Percentiles rank a stretch among this genome's conserved stretches.
Evolutionary conservation across 2,797 vertebrate genomes (phyloP).

Genomic region (Chlorospingus flavigularis): DNA sequence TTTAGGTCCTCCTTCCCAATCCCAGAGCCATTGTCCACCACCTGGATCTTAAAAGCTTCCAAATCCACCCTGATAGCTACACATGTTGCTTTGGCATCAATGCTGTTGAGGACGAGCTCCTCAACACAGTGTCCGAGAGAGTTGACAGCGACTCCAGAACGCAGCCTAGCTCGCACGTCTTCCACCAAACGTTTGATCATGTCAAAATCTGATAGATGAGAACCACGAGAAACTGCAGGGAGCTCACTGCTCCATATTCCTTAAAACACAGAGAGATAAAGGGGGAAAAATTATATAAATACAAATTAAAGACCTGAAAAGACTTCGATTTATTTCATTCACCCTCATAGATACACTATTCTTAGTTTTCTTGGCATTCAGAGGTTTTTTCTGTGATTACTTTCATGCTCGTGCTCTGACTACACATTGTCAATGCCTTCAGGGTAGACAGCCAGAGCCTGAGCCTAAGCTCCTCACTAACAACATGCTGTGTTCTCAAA

Average conservation of each 20-base stretch:
- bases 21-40: conserved; percentile 90
- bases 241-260: background rate
- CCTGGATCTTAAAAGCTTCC: conserved; percentile 89
- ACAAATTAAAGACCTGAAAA: background rate
- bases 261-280: background rate
- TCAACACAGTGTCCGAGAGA: conserved; percentile 91
- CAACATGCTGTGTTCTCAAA: background rate
- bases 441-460: background rate
- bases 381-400: background rate
- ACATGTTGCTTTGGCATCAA: conserved; percentile 90
- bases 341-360: background rate
- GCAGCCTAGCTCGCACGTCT: conserved; percentile 85
- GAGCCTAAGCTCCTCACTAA: background rate
- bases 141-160: conserved; percentile 86
- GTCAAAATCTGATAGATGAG: background rate
- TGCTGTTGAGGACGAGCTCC: conserved; percentile 91
- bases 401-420: background rate
- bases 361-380: background rate
- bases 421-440: background rate
- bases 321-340: background rate
- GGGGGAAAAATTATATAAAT: background rate
- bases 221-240: background rate
- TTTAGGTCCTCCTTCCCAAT: conserved; percentile 83
- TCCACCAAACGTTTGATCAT: conserved; percentile 87
- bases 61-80: conserved; percentile 87